Percentiles rank a stretch among this genome's conserved stretches.
Evolutionary conservation across 2,888 invertebrate species (phyloP).

Genomic region (Salpingus planirostris): DNA sequence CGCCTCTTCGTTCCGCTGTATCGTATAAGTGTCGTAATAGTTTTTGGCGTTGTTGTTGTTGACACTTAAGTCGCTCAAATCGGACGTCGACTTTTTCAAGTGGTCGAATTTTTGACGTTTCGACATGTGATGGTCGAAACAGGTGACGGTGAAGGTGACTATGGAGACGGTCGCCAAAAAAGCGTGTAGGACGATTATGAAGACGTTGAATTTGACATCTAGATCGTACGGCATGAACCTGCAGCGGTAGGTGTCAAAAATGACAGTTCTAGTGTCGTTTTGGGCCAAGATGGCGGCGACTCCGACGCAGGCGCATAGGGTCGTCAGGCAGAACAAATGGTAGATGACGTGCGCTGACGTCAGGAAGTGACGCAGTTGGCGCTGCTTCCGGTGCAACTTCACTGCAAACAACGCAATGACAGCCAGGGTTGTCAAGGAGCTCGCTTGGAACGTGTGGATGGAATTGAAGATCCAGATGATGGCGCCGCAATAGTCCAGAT

Average conservation of each 20-base stretch:
- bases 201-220: conserved; percentile 43
- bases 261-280: conserved; percentile 18
- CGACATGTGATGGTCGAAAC: conserved; percentile 31
- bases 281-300: conserved; percentile 46
- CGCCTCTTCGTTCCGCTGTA: conserved; percentile 21
- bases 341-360: conserved; percentile 42
- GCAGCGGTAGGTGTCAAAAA: conserved; percentile 33
- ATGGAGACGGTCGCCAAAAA: conserved; percentile 43
- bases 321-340: conserved; percentile 45
- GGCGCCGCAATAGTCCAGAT: conserved; percentile 39
- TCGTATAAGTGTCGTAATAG: conserved; percentile 37
- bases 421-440: conserved; percentile 43
- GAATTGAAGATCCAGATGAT: conserved; percentile 46
- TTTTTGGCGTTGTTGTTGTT: conserved; percentile 24
- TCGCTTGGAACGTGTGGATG: conserved; percentile 46
- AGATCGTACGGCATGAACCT: conserved; percentile 43
- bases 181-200: conserved; percentile 45
- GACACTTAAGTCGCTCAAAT: conserved; percentile 37
- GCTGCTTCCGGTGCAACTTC: conserved; percentile 33
- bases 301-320: conserved; percentile 46
- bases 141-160: conserved; percentile 38
- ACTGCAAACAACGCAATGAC: conserved; percentile 43
- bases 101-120: conserved; percentile 34
- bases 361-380: conserved; percentile 35
- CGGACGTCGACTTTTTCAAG: conserved; percentile 38